These are phyloP conservation scores for Syngnathus typhle DNA, from an alignment of 2,113 vertebrate genomes.

Conservation along the genomic window DNA sequence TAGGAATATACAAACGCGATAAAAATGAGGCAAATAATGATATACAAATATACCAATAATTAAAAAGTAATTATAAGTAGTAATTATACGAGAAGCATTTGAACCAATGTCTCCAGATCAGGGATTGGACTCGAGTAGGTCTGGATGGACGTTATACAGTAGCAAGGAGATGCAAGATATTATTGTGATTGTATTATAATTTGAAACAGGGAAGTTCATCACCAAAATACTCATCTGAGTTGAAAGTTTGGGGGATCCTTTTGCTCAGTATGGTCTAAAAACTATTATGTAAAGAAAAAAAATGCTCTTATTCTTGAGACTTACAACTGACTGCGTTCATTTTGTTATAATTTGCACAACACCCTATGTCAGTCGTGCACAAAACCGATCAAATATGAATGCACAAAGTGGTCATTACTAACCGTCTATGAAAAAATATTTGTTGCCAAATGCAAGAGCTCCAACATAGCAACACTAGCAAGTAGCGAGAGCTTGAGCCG, in stretches of 20 bases:
- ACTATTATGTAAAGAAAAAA: background rate
- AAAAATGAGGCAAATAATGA: background rate
- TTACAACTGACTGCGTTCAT: background rate
- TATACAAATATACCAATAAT: background rate
- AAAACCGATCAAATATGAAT: background rate
- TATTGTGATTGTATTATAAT: too few species aligned
- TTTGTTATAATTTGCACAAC: background rate
- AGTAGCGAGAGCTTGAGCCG: slow-evolving; percentile 20
- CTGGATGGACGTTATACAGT: too few species aligned
- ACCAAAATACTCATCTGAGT: background rate
- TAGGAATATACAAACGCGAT: background rate
- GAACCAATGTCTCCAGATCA: too few species aligned
- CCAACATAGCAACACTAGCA: slow-evolving; percentile 6
- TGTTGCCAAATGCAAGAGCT: background rate
- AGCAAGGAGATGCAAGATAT: too few species aligned
- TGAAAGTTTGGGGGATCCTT: background rate
- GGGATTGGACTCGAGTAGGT: too few species aligned
- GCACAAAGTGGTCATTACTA: background rate
- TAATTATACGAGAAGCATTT: too few species aligned
- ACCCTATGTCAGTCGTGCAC: background rate
- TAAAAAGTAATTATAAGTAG: too few species aligned
- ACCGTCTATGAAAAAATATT: slow-evolving; percentile 1
- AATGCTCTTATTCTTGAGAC: background rate
- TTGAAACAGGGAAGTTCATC: background rate
- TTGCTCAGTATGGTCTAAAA: background rate